phyloP scores from a whole-genome alignment of 1,140 invertebrate species.

The Cydia splendana region DNA sequence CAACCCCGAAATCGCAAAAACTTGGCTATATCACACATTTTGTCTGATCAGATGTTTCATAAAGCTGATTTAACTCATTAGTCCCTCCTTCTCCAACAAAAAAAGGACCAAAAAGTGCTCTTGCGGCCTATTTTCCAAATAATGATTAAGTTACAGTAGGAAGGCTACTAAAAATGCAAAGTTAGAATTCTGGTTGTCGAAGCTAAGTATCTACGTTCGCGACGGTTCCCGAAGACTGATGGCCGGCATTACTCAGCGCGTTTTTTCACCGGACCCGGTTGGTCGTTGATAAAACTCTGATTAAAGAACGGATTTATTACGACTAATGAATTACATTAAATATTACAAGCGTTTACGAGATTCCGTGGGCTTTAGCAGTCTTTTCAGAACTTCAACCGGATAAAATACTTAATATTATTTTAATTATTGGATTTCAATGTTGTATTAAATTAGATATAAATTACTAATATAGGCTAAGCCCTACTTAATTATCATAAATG shows the following conservation, averaged over 20 bases:
- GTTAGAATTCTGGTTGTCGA: neutral
- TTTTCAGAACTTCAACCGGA: slow-evolving; percentile 34
- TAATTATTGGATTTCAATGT: no score
- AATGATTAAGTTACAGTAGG: no score
- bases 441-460: no score
- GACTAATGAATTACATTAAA: slow-evolving; percentile 22
- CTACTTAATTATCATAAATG: no score
- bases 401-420: neutral
- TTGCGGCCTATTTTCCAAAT: no score
- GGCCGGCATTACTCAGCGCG: slow-evolving; percentile 33
- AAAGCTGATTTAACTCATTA: no score
- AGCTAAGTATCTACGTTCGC: neutral
- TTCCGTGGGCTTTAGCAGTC: slow-evolving; percentile 37
- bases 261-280: slow-evolving; percentile 27
- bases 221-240: slow-evolving; percentile 34
- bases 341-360: slow-evolving; percentile 34
- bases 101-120: no score
- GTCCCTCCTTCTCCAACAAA: no score
- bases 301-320: slow-evolving; percentile 24
- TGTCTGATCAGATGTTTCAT: no score
- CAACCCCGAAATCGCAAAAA: no score
- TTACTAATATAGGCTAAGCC: no score
- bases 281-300: slow-evolving; percentile 23
- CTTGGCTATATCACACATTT: no score
- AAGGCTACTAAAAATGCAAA: neutral